Base-by-base conservation (phyloP, 1,140 invertebrate genomes). In the Cylas formicarius region DNA sequence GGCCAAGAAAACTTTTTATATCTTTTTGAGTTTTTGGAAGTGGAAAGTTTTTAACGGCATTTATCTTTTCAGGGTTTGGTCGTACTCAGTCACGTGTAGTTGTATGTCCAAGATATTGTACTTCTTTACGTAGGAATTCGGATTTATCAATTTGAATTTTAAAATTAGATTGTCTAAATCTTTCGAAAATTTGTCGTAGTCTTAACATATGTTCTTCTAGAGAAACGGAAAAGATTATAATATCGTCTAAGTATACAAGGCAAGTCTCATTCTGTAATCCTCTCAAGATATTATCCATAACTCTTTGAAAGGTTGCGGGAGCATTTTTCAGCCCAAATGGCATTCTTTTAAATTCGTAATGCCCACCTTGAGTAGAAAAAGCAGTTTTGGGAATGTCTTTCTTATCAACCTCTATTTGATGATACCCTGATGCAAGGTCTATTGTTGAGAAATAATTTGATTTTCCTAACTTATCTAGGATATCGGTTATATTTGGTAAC, bases 251-350 rank as follows among this genome's bases (percentile, higher is more conserved):
- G 9, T 36, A 39, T 8, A 27, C 9, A 19, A 31, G 10, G 1
- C 36, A 38, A 10, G 7, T 38, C 31, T 45, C 44, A 14, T 3
- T 14, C 8, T 14, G 10, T 22, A n/a, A 16, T 7, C 10, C 19
- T 9, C 21, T 7, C 4, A 38, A 17, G 11, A 27, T 23, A 16
- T 20, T 22, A 23, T 48, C 23, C 45, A 38, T 22, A n/a, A 67
- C 63, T 26, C 53, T 26, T 32, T 32, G 55, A 37, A 63, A 57
- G 1, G 27, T 48, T 7, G 21, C 20, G 18, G 38, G 39, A 16
- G n/a, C 48, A 33, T 11, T 41, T 40, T 44, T 44, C 13, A 57
- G 34, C 2, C 52, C 55, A 11, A 55, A 52, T 9, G 31, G 44
- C 52, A 53, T 55, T 14, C 46, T 11, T 10, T 26, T 26, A 32